Percentiles rank a stretch among this genome's conserved stretches.
Evolutionary conservation across 1,140 invertebrate species (phyloP).

Genomic region (Phymorhynchus buccinoides): DNA sequence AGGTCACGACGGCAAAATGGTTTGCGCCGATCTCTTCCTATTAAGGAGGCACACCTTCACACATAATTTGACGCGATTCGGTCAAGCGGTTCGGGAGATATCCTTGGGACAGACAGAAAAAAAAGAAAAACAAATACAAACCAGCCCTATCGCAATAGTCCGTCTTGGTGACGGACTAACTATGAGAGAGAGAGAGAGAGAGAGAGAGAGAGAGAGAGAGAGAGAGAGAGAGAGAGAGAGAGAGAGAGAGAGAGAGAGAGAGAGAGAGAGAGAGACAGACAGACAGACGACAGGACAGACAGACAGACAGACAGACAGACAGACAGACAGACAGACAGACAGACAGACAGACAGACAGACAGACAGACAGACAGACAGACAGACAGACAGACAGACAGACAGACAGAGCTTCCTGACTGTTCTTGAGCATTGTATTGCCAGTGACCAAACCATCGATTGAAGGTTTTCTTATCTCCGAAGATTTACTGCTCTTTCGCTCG

Average conservation of each 20-base stretch:
- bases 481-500: too few relatives aligned
- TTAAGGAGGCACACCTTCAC: not conserved
- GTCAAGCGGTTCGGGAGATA: too few relatives aligned
- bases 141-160: too few relatives aligned
- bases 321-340: not conserved
- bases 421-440: too few relatives aligned
- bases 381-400: conserved; percentile 4
- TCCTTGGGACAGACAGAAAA: too few relatives aligned
- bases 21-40: too few relatives aligned
- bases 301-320: not conserved
- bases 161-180: too few relatives aligned
- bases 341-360: not conserved
- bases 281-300: not conserved
- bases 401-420: too few relatives aligned
- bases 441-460: too few relatives aligned
- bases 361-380: not conserved
- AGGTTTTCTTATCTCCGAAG: too few relatives aligned
- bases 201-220: not conserved
- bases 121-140: not conserved
- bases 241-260: not conserved
- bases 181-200: not conserved
- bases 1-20: too few relatives aligned
- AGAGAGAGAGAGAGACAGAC: not conserved
- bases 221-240: conserved; percentile 11
- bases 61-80: not conserved